Evolutionary conservation across 2,113 vertebrate species (phyloP), one percentile per base, ranked within the genome.

Genomic region (Apus apus): DNA sequence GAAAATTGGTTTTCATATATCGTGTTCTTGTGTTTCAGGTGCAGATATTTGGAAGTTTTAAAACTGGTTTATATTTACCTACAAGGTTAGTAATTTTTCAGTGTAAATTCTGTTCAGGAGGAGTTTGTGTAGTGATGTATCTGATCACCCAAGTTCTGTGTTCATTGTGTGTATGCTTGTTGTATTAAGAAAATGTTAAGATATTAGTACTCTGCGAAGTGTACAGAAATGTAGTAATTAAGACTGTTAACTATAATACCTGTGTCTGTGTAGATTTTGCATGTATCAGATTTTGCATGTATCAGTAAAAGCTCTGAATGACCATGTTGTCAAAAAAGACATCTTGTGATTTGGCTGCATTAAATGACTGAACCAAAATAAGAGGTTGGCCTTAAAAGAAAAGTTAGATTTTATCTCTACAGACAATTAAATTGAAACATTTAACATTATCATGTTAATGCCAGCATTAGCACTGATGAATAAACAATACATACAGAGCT

Each of bases 21-120:
- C 20, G 64, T 87, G 21, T 95, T 92, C 91, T 92, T 97, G 32
- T 97, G 8, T 97, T 97, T 91, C 95, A 99, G 99, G 99, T 99
- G 73, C 98, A 99, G 97, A 99, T 99, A 97, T 99, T 99, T 98
- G 99, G 99, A 97, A 99, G 99, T 97, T 99, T 99, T 98, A 99
- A 99, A 97, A 99, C 99, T 54, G 99, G 99, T 77, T 98, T 99
- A 76, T 99, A 99, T 98, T 98, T 99, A 86, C 99, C 99, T 95
- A 99, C 99, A 89, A 99, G 99, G 99, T 99, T 95, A 98, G 98
- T 97, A 89, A 15, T 57, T 86, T 90, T 97, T 72, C 58, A 38
- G 23, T 40, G 30, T 87, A 17, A 40, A 36, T 96, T 82, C 67
- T 3, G 1, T 65, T 40, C 15, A 38, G 57, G 36, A 48, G 53